Conservation (phyloP, 2,888 invertebrate genomes). For the Luperina testacea region DNA sequence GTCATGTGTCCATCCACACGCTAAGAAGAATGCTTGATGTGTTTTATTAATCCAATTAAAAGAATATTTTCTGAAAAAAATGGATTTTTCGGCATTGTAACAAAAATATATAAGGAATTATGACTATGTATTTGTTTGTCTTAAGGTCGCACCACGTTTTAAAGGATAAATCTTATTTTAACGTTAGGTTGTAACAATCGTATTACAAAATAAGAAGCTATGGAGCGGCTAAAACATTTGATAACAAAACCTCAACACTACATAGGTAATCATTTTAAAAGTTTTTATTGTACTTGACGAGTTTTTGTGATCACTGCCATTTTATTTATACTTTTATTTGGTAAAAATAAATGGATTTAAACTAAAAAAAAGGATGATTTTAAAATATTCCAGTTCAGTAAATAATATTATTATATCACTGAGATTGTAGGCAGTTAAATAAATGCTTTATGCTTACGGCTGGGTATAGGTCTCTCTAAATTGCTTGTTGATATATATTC, state of each 20-base stretch:
- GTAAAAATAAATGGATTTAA: neutral
- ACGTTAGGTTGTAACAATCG: conserved; percentile 14
- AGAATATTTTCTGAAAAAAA: neutral
- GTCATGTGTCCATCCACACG: no score
- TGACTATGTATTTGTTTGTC: conserved; percentile 2
- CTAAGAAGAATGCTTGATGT: neutral
- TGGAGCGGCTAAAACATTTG: conserved; percentile 54
- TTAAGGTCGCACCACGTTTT: conserved; percentile 49
- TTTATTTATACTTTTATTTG: neutral
- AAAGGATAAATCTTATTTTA: conserved; percentile 6
- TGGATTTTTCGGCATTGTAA: neutral
- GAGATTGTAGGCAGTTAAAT: conserved; percentile 24
- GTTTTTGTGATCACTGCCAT: conserved; percentile 42
- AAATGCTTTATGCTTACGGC: conserved; percentile 21
- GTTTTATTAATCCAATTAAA: neutral
- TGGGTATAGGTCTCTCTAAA: neutral
- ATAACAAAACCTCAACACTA: conserved; percentile 52
- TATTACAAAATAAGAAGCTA: conserved; percentile 49
- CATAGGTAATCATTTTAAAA: conserved; percentile 8
- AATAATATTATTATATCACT: neutral
- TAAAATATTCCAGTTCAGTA: neutral
- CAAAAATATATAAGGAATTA: neutral
- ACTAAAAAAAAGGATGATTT: neutral
- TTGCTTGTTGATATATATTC: neutral
- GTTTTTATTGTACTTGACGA: conserved; percentile 15